Evolutionary conservation across 2,888 invertebrate species (phyloP).

Genomic region (Abrostola triplasia): DNA sequence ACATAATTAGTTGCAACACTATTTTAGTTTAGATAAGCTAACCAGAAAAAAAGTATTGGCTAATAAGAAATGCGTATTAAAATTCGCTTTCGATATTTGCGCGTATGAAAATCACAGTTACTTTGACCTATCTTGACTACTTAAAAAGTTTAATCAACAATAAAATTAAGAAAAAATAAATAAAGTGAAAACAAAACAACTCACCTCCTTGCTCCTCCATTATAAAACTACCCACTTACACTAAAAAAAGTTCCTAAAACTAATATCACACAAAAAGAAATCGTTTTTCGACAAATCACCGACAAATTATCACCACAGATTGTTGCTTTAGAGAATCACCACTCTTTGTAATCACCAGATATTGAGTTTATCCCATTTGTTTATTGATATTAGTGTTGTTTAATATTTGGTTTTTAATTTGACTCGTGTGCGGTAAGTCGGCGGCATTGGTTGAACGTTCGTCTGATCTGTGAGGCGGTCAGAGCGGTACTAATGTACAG

Average conservation of each 20-base stretch:
- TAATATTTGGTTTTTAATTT: slow-evolving; percentile 74
- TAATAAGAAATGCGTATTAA: too few relatives aligned
- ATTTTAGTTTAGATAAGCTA: too few relatives aligned
- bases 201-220: slow-evolving; percentile 84
- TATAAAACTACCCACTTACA: slow-evolving; percentile 59
- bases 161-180: background rate
- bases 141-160: background rate
- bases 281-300: slow-evolving; percentile 53
- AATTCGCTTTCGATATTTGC: too few relatives aligned
- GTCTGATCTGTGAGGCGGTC: slow-evolving; percentile 39
- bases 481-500: slow-evolving; percentile 45
- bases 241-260: slow-evolving; percentile 71
- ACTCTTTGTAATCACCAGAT: slow-evolving; percentile 44
- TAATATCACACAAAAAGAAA: slow-evolving; percentile 81
- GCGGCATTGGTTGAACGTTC: slow-evolving; percentile 73
- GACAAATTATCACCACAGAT: slow-evolving; percentile 35
- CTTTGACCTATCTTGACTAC: too few relatives aligned
- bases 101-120: too few relatives aligned
- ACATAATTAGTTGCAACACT: too few relatives aligned
- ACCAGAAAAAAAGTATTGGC: too few relatives aligned
- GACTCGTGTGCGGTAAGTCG: slow-evolving; percentile 75
- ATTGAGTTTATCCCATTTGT: slow-evolving; percentile 79
- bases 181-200: slow-evolving; percentile 29
- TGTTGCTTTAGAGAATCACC: slow-evolving; percentile 29
- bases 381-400: slow-evolving; percentile 30